Evolutionary conservation across 2,797 vertebrate genomes (phyloP).

Genomic region (Sebastes melanostomus): DNA sequence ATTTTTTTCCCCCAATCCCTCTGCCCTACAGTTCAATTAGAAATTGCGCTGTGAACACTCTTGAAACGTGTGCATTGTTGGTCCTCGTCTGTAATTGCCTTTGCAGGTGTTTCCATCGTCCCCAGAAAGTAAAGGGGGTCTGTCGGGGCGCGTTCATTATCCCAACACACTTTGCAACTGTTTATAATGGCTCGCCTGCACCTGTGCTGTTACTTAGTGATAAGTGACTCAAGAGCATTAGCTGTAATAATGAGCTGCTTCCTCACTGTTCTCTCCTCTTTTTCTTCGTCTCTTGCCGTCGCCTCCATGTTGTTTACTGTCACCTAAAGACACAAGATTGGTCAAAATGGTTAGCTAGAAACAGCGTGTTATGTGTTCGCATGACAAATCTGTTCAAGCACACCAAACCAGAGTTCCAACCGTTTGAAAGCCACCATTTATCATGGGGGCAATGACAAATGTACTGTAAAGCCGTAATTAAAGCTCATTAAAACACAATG

Average conservation of each 20-base stretch:
- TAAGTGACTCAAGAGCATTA: slow-evolving; percentile 72
- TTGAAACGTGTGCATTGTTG: slow-evolving; percentile 52
- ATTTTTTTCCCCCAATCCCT: slow-evolving; percentile 30
- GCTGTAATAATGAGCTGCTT: slow-evolving; percentile 69
- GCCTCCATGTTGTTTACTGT: slow-evolving; percentile 31
- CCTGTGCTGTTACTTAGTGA: slow-evolving; percentile 74
- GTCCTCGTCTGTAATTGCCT: slow-evolving; percentile 65
- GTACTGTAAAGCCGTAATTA: slow-evolving; percentile 36
- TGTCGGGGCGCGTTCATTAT: slow-evolving; percentile 62
- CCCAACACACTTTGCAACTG: slow-evolving; percentile 59
- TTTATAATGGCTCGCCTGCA: slow-evolving; percentile 64
- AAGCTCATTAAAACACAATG: slow-evolving; percentile 47
- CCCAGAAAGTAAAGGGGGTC: slow-evolving; percentile 54
- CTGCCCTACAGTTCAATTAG: slow-evolving; percentile 69
- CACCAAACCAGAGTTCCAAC: neutral
- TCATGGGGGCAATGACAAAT: slow-evolving; percentile 22
- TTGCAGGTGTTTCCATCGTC: slow-evolving; percentile 65
- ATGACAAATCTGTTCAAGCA: slow-evolving; percentile 30
- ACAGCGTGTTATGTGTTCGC: slow-evolving; percentile 21
- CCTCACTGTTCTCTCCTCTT: slow-evolving; percentile 24
- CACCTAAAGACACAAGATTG: slow-evolving; percentile 5
- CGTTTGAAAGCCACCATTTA: slow-evolving; percentile 30
- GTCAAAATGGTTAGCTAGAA: slow-evolving; percentile 1
- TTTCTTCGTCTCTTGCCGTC: neutral
- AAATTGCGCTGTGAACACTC: slow-evolving; percentile 42